These are phyloP conservation scores for Aurelia aurita complex sp. Pacific DNA, from an alignment of 30 jellyfish, hydroid and myxozoan genomes.

Conservation along the genomic window DNA sequence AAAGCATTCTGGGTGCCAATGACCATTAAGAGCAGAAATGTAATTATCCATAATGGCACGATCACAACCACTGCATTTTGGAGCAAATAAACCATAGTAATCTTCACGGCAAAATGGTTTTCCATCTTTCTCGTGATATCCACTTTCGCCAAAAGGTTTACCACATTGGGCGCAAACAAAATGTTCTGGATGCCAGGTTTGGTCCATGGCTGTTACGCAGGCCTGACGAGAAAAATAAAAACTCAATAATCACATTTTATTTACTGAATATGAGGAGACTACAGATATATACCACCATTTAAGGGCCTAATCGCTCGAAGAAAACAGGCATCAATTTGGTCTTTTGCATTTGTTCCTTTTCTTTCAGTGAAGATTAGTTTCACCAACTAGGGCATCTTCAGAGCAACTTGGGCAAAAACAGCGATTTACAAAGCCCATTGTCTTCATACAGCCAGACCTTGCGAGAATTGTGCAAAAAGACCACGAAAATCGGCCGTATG, in stretches of 20 bases:
- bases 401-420: too few species aligned
- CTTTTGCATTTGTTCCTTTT: too few species aligned
- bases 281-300: too few species aligned
- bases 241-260: background rate
- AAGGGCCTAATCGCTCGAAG: too few species aligned
- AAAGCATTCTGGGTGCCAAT: conserved; percentile 97
- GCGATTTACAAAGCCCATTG: too few species aligned
- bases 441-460: too few species aligned
- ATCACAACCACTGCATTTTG: conserved; percentile 93
- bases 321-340: too few species aligned
- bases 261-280: background rate
- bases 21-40: conserved; percentile 91
- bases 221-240: conserved; percentile 50
- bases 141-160: conserved; percentile 87
- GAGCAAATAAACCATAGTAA: conserved; percentile 82
- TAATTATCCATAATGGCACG: conserved; percentile 90
- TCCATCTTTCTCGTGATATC: conserved; percentile 92
- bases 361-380: too few species aligned
- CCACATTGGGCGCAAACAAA: conserved; percentile 92
- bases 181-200: conserved; percentile 97
- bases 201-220: conserved; percentile 95
- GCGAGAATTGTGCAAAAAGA: too few species aligned
- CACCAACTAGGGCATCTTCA: too few species aligned
- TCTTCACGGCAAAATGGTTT: conserved; percentile 93
- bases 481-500: too few species aligned